Base-by-base conservation (phyloP, 1,140 invertebrate genomes). In the Cotesia glomerata region DNA sequence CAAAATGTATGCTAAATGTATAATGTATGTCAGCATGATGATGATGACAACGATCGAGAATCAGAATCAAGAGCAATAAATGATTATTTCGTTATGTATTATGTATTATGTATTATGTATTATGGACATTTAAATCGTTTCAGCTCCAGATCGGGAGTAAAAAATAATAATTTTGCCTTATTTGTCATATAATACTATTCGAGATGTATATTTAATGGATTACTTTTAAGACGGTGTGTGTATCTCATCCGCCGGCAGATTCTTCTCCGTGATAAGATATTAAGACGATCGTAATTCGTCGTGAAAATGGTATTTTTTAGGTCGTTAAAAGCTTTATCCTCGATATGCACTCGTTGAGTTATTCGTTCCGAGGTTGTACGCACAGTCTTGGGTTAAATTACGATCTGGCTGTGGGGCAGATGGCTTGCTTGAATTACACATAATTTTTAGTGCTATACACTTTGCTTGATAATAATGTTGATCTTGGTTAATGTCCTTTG, bases 301-400 rank as follows among this genome's bases (percentile, higher is more conserved):
- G 65, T 51, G 13, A 54, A 67, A 67, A 67, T 67, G 65, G 49
- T 54, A 67, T 34, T 54, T 49, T 49, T 16, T 7, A 26, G 39
- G 65, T 67, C 65, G 65, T 67, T 67, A 67, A 67, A 67, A 52
- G 65, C 65, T 54, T 39, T 34, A 67, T 65, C 36, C 36, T 45
- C 39, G 39, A 45, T 45, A 45, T 45, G 39, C 39, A 45, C 39
- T 45, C 11, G 32, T 49, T 18, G 14, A 65, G 9, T 51, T 65
- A 45, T 16, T 65, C 36, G 63, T 45, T 45, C 11, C 61, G 34
- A 49, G 13, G 45, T 54, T 18, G 5, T n/a, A n/a, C 13, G n/a
- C 3, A 54, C 52, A 14, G 16, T 54, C 52, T 18, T 54, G n/a
- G 52, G 39, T 54, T 54, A 49, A 67, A 67, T 67, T 67, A 67